Evolutionary conservation across 2,113 vertebrate genomes (phyloP).

Genomic region (Verasper variegatus): DNA sequence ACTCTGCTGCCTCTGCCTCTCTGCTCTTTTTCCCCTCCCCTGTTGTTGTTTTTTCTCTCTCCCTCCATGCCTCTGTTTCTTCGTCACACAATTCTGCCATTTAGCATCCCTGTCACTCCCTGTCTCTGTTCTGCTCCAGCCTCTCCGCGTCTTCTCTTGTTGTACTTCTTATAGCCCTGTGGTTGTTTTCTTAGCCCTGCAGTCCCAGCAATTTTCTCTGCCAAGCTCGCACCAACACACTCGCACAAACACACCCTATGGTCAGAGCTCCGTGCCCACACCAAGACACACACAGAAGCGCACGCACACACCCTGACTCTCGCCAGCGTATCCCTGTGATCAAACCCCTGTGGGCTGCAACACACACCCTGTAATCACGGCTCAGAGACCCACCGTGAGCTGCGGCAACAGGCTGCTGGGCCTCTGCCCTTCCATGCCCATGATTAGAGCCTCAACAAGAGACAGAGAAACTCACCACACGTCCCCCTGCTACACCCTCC

Average conservation of each 20-base stretch:
- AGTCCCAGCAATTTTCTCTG: slow-evolving; percentile 49
- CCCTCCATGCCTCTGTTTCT: background rate
- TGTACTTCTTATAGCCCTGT: slow-evolving; percentile 26
- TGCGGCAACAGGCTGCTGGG: slow-evolving; percentile 42
- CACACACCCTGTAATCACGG: slow-evolving; percentile 69
- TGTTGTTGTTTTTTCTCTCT: background rate
- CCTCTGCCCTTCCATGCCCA: slow-evolving; percentile 35
- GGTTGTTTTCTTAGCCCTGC: slow-evolving; percentile 46
- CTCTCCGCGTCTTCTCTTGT: background rate
- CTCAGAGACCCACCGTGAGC: slow-evolving; percentile 52
- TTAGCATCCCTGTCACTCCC: slow-evolving; percentile 50
- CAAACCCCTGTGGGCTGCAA: slow-evolving; percentile 41
- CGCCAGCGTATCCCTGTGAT: slow-evolving; percentile 51
- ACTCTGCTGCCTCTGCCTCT: background rate
- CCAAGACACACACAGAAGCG: background rate
- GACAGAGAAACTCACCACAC: background rate
- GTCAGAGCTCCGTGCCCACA: slow-evolving; percentile 23
- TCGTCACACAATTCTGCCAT: slow-evolving; percentile 22
- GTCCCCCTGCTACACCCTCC: background rate
- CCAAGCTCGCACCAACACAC: slow-evolving; percentile 32
- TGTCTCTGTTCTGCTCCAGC: slow-evolving; percentile 8
- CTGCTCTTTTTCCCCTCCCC: background rate
- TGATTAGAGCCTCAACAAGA: slow-evolving; percentile 62
- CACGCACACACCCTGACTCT: background rate
- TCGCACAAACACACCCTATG: slow-evolving; percentile 51